Percentiles rank a stretch among this genome's conserved stretches.
Conservation (phyloP, 1,140 invertebrate species). For the Aphelenchoides avenae region DNA sequence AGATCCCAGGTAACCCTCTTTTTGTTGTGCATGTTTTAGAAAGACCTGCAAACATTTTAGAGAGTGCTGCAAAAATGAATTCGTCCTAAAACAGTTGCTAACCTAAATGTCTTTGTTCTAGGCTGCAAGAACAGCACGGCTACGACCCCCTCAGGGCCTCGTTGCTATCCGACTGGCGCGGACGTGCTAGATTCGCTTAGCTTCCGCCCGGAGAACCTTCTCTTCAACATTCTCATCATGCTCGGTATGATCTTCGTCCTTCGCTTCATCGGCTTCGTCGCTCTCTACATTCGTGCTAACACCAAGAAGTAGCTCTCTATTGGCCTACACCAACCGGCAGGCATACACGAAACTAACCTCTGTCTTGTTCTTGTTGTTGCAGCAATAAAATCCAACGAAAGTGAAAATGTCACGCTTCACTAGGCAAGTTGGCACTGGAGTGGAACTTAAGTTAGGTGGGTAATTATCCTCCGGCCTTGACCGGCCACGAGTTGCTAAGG, state of each 20-base stretch:
- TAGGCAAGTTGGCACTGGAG: no score
- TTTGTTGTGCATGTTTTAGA: conserved; percentile 4
- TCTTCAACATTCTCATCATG: conserved; percentile 70
- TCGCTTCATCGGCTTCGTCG: conserved; percentile 72
- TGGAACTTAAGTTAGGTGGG: no score
- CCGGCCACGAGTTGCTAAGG: no score
- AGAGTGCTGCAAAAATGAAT: not conserved
- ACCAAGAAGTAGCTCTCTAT: conserved; percentile 27
- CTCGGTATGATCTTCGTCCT: conserved; percentile 72
- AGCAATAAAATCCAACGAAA: no score
- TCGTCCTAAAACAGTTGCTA: not conserved
- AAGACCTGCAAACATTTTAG: conserved; percentile 10
- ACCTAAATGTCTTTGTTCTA: conserved; percentile 3
- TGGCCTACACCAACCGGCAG: no score
- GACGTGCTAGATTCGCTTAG: conserved; percentile 74
- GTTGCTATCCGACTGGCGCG: conserved; percentile 65
- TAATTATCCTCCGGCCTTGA: no score
- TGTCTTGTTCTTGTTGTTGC: no score
- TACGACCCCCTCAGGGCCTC: not conserved
- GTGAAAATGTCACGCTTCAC: no score
- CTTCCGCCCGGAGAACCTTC: conserved; percentile 73
- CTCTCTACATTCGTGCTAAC: conserved; percentile 62
- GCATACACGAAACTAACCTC: no score
- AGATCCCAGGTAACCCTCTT: conserved; percentile 50
- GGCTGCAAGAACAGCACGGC: conserved; percentile 6